Conservation (phyloP, 2,113 vertebrate genomes). For the Hippocampus barbouri region DNA sequence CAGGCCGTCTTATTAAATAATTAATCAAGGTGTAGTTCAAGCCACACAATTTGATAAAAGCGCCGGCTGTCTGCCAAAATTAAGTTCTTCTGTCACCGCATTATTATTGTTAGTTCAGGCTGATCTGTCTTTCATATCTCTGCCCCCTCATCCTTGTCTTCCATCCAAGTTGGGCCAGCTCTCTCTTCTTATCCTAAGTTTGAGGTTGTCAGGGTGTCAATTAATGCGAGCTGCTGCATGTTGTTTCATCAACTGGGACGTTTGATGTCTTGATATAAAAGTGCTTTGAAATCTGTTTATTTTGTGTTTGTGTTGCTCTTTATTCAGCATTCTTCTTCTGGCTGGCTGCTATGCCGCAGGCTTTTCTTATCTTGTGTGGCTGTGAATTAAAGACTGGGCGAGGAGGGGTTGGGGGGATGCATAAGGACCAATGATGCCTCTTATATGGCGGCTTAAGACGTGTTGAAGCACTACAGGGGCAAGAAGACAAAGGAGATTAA, state of each 20-base stretch:
- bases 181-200: conserved; percentile 52
- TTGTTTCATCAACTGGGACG: conserved; percentile 41
- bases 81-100: conserved; percentile 65
- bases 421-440: conserved; percentile 38
- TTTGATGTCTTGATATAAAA: conserved; percentile 58
- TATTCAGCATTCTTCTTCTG: conserved; percentile 25
- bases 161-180: conserved; percentile 20
- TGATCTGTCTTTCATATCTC: conserved; percentile 49
- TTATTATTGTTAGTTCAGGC: conserved; percentile 71
- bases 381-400: conserved; percentile 36
- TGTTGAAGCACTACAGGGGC: conserved; percentile 21
- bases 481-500: not conserved
- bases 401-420: conserved; percentile 9
- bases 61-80: conserved; percentile 79
- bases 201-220: conserved; percentile 66
- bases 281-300: conserved; percentile 66
- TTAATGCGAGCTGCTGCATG: conserved; percentile 49
- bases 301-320: conserved; percentile 44
- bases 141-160: conserved; percentile 18
- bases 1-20: conserved; percentile 79
- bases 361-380: conserved; percentile 51
- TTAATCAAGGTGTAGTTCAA: conserved; percentile 85
- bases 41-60: conserved; percentile 82
- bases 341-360: conserved; percentile 32
- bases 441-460: conserved; percentile 29